Evolutionary conservation across 1,140 invertebrate genomes (phyloP).

Genomic region (Onthophagus taurus): DNA sequence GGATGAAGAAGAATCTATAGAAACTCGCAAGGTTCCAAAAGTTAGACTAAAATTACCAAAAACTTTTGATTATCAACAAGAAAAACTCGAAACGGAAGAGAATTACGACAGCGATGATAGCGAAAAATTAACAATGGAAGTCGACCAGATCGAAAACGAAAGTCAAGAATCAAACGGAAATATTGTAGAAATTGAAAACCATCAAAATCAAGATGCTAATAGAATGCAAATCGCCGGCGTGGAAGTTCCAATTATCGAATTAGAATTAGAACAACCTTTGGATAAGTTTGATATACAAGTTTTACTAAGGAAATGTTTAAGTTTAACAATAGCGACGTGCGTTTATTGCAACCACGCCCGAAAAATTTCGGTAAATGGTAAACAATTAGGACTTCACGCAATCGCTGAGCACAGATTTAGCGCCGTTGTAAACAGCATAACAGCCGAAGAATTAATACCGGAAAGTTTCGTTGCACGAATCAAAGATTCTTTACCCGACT

Average conservation of each 20-base stretch:
- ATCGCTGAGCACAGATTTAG: conserved; percentile 65
- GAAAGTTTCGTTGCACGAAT: conserved; percentile 60
- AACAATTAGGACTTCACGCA: conserved; percentile 66
- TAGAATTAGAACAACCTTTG: conserved; percentile 62
- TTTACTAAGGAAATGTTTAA: conserved; percentile 61
- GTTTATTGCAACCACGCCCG: conserved; percentile 76
- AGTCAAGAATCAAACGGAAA: conserved; percentile 12
- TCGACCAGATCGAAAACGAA: conserved; percentile 30
- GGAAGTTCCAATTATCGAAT: conserved; percentile 56
- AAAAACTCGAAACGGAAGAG: conserved; percentile 16
- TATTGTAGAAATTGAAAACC: conserved; percentile 13
- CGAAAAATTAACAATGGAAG: conserved; percentile 45
- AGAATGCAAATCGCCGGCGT: conserved; percentile 42
- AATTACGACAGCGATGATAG: conserved; percentile 42
- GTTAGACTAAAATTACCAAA: conserved; percentile 43
- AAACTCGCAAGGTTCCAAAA: conserved; percentile 40
- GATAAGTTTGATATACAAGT: conserved; percentile 61
- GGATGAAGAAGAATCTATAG: conserved; percentile 12
- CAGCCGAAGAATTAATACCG: conserved; percentile 59
- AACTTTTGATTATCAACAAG: conserved; percentile 21
- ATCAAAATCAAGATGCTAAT: conserved; percentile 25
- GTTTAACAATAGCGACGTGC: conserved; percentile 55
- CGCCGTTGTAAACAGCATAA: conserved; percentile 60
- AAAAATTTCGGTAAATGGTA: conserved; percentile 70
- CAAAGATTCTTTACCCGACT: conserved; percentile 50